Evolutionary conservation across 2,888 invertebrate species (phyloP), one percentile per base, ranked within the genome.

Genomic region (Yponomeuta plumbellus): DNA sequence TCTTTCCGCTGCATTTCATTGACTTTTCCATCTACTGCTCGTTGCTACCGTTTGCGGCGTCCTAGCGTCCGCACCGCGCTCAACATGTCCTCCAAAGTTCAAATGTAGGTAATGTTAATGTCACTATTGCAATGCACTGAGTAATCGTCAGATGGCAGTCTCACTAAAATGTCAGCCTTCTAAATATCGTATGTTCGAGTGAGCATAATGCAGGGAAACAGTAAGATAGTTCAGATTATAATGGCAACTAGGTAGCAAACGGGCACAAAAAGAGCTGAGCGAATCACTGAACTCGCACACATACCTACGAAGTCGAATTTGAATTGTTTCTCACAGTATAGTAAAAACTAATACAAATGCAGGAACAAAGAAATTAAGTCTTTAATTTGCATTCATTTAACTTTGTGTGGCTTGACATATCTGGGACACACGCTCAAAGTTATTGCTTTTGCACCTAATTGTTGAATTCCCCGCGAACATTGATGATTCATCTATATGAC

Each of bases 41-140:
- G 26, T 13, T 22, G 62, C 62, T 62, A 39, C 62, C 44, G 63
- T 63, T 63, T 63, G 21, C 63, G 21, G 20, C 26, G 26, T 20
- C 34, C n/a, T 34, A 39, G 63, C 26, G 44, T 21, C 22, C 63
- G 21, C 44, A 21, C 26, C 13, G 65, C 10, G n/a, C 34, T 34
- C 34, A 39, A 13, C 34, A 26, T 71, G 72, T 74, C 73, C 73
- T 74, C 74, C 73, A 71, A 74, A 72, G 73, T 74, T 75, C 68
- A 73, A 75, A 79, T 77, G 76, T 77, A 79, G 75, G 75, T 78
- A 80, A 81, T 77, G 76, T 78, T 77, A 83, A 83, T 81, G 80
- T 74, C 80, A 79, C 76, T 78, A 76, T 78, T 74, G 74, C 72
- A 75, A 76, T 74, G 78, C 74, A 75, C 74, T 75, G 74, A 78